These are phyloP conservation scores for Anguilla pacifica DNA, from an alignment of 2,797 vertebrate species.

Conservation along the genomic window DNA sequence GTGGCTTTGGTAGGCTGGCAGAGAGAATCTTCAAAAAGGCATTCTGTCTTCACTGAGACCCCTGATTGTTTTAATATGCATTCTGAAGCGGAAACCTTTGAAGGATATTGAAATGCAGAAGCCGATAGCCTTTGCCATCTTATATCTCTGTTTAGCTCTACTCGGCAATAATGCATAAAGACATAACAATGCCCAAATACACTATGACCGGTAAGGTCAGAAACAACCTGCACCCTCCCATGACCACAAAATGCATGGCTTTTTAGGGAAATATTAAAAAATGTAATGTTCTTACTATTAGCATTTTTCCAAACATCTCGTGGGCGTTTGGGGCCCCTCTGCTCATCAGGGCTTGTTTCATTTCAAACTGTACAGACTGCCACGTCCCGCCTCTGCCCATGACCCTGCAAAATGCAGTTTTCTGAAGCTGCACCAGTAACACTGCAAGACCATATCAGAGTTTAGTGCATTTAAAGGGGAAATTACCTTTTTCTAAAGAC, in stretches of 20 bases:
- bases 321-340: too few relatives aligned
- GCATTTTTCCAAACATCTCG: too few relatives aligned
- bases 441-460: too few relatives aligned
- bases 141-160: neutral
- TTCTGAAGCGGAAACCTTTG: neutral
- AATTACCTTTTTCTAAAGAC: neutral
- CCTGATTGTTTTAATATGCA: constrained; percentile 13
- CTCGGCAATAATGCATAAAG: neutral
- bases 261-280: too few relatives aligned
- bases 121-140: neutral
- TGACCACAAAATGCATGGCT: neutral
- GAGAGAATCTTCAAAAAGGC: neutral
- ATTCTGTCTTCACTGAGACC: neutral
- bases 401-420: neutral
- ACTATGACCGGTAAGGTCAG: neutral
- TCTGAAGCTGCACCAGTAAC: neutral
- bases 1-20: neutral
- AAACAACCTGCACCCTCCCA: neutral
- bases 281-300: too few relatives aligned
- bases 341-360: too few relatives aligned
- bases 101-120: neutral
- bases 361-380: too few relatives aligned
- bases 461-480: neutral
- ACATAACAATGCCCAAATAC: neutral
- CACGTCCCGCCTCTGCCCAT: neutral